Percentiles rank a stretch among this genome's conserved stretches.
Conservation (phyloP, 2,797 vertebrate species). For the Alexandromys oeconomus region DNA sequence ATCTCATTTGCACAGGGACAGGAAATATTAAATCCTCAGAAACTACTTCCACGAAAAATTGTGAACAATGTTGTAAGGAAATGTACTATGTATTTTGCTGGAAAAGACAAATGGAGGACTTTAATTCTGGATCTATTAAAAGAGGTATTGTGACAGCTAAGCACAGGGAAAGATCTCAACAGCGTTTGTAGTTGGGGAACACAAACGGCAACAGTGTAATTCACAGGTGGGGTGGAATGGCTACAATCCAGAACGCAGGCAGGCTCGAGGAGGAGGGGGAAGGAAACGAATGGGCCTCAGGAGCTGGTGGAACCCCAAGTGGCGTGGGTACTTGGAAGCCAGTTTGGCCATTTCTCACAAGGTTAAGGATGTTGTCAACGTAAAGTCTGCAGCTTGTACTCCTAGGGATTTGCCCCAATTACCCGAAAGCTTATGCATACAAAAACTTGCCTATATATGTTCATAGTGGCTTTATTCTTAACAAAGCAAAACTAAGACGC, state of each 20-base stretch:
- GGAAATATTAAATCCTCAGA: background rate
- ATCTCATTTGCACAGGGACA: background rate
- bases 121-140: conserved; percentile 32
- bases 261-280: no score
- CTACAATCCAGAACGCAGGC: no score
- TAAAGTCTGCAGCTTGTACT: background rate
- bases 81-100: background rate
- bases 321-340: background rate
- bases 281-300: fast-evolving
- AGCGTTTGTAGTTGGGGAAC: background rate
- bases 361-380: background rate
- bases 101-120: conserved; percentile 23
- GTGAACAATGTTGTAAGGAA: conserved; percentile 29
- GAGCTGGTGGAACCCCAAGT: background rate
- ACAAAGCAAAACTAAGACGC: background rate
- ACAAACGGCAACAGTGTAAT: background rate
- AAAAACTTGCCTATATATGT: background rate
- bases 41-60: conserved; percentile 27
- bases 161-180: background rate
- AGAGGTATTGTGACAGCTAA: background rate
- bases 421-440: background rate
- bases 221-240: background rate
- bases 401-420: background rate
- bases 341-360: background rate
- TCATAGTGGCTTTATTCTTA: background rate